phyloP scores from a whole-genome alignment of 1,140 invertebrate species.

The Lasioglossum baleicum region DNA sequence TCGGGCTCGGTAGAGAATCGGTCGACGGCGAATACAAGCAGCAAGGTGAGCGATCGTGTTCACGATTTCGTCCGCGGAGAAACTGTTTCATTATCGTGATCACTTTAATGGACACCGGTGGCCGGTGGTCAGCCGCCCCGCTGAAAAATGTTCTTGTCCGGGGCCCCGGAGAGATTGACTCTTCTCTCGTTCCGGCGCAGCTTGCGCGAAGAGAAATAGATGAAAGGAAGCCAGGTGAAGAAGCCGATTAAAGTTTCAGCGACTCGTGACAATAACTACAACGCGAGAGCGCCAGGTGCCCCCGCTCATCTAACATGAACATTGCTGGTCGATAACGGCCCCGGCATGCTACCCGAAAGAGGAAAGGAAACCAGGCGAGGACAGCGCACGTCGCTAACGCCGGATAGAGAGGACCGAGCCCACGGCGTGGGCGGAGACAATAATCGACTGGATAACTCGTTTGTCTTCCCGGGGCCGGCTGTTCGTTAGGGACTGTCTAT shows the following conservation, averaged over 20 bases:
- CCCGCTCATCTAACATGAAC: conserved; percentile 63
- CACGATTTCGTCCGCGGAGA: neutral
- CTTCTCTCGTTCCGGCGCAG: neutral
- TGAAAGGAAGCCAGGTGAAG: conserved; percentile 57
- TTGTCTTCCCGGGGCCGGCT: conserved; percentile 60
- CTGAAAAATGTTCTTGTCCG: neutral
- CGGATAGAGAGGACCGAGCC: conserved; percentile 30
- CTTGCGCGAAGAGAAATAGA: conserved; percentile 39
- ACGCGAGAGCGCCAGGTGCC: conserved; percentile 60
- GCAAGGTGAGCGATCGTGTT: too few relatives aligned
- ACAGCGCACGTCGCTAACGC: too few relatives aligned
- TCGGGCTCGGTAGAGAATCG: too few relatives aligned
- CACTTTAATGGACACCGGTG: neutral
- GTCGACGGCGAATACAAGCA: too few relatives aligned
- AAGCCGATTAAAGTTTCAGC: conserved; percentile 64
- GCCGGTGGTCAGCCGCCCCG: neutral
- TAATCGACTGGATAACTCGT: conserved; percentile 66
- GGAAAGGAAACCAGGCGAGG: neutral
- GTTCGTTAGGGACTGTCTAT: conserved; percentile 65
- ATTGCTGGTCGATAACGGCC: conserved; percentile 57
- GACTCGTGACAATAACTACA: conserved; percentile 62
- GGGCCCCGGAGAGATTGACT: neutral
- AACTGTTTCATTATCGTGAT: neutral
- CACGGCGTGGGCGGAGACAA: conserved; percentile 60
- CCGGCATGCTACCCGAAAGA: neutral